Conservation (phyloP, 1,140 invertebrate species). For the Dendroctonus valens region DNA sequence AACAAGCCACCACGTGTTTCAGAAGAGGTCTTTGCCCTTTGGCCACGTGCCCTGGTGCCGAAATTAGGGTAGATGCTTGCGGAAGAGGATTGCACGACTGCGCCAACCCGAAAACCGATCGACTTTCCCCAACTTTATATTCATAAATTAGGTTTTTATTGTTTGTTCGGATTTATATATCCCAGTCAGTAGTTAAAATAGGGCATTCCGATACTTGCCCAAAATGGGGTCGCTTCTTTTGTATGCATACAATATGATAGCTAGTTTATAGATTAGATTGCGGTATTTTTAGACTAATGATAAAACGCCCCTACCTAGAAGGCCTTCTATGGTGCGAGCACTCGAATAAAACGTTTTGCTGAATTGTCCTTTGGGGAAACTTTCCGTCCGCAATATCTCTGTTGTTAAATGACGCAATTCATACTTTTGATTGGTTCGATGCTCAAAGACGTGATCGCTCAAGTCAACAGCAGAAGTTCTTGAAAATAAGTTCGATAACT, state of each 20-base stretch:
- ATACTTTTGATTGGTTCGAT: too few relatives aligned
- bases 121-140: slow-evolving; percentile 27
- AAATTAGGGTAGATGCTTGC: slow-evolving; percentile 28
- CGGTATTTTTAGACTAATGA: slow-evolving; percentile 7
- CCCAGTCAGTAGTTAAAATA: slow-evolving; percentile 16
- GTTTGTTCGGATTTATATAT: slow-evolving; percentile 29
- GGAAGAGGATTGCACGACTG: slow-evolving; percentile 7
- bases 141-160: slow-evolving; percentile 33
- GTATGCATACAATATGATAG: background rate
- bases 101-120: slow-evolving; percentile 14
- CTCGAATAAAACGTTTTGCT: background rate
- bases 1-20: slow-evolving; percentile 8
- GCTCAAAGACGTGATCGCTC: too few relatives aligned
- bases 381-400: too few relatives aligned
- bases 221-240: slow-evolving; percentile 16
- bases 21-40: slow-evolving; percentile 30
- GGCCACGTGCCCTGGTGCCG: slow-evolving; percentile 28
- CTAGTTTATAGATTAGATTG: background rate
- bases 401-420: too few relatives aligned
- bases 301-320: too few relatives aligned
- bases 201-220: slow-evolving; percentile 27
- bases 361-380: background rate
- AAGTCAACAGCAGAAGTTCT: too few relatives aligned
- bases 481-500: too few relatives aligned
- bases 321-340: too few relatives aligned